Conservation (phyloP, 2,888 invertebrate genomes). For the Seladonia tumulorum region DNA sequence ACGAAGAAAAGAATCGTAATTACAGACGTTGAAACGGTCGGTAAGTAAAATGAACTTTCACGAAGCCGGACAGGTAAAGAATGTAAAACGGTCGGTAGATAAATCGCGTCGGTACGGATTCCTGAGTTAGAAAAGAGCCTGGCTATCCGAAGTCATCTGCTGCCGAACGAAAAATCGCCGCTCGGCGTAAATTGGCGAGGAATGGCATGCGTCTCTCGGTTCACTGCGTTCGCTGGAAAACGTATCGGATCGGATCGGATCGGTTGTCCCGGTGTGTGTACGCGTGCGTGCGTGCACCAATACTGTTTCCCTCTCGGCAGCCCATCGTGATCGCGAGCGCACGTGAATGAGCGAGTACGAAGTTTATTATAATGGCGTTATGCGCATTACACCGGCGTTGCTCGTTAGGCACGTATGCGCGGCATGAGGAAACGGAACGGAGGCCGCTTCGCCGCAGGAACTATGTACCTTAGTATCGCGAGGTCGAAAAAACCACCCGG, state of each 20-base stretch:
- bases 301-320: background rate
- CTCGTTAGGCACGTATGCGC: slow-evolving; percentile 67
- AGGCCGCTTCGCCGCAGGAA: slow-evolving; percentile 25
- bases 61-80: background rate
- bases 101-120: slow-evolving; percentile 4
- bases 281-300: background rate
- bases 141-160: background rate
- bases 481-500: slow-evolving; percentile 47
- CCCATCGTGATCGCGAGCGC: background rate
- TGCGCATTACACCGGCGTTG: slow-evolving; percentile 55
- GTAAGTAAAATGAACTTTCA: background rate
- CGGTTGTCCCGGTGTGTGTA: background rate
- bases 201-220: slow-evolving; percentile 21
- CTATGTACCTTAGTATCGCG: slow-evolving; percentile 37
- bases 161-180: slow-evolving; percentile 21
- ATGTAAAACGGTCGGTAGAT: slow-evolving; percentile 1
- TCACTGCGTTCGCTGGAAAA: slow-evolving; percentile 6
- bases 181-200: slow-evolving; percentile 41
- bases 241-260: background rate
- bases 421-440: slow-evolving; percentile 65
- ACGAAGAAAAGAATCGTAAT: background rate
- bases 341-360: slow-evolving; percentile 55
- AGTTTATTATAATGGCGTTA: slow-evolving; percentile 71
- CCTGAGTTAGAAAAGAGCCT: background rate
- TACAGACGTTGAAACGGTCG: background rate